A percentile compares a stretch with the other conserved stretches of the same genome.
phyloP scores from a whole-genome alignment of 2,888 invertebrate genomes.

The Bedellia somnulentella region DNA sequence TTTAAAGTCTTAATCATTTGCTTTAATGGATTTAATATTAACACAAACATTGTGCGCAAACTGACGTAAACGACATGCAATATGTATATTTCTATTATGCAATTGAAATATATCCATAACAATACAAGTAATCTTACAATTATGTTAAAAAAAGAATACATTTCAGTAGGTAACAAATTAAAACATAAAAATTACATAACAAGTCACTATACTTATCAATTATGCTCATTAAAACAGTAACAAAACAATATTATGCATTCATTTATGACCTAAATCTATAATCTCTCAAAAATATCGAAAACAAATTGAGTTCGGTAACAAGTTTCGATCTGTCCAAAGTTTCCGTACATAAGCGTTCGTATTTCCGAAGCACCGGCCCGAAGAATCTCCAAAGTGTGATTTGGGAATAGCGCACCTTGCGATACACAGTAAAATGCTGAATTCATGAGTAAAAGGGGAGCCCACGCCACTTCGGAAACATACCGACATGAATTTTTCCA shows the following conservation, averaged over 20 bases:
- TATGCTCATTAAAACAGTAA: no score
- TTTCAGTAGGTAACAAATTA: neutral
- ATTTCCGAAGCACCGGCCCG: no score
- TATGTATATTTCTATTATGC: neutral
- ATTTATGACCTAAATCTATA: no score
- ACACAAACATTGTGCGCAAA: neutral
- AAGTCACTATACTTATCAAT: no score
- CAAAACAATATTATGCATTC: no score
- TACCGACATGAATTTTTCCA: no score
- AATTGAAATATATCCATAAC: constrained; percentile 12
- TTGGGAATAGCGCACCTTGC: constrained; percentile 59
- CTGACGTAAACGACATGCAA: neutral
- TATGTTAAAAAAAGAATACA: no score
- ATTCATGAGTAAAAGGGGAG: constrained; percentile 17
- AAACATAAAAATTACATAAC: neutral
- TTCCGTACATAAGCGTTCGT: no score
- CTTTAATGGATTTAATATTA: neutral
- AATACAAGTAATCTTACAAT: constrained; percentile 18
- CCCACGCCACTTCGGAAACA: neutral
- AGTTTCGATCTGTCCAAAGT: no score
- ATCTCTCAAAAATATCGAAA: no score
- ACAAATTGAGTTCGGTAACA: no score
- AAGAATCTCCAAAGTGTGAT: constrained; percentile 54
- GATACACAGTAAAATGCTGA: constrained; percentile 49
- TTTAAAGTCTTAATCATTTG: neutral